Base-by-base conservation (phyloP, 2,797 vertebrate species). In the Emydoidea blandingii region DNA sequence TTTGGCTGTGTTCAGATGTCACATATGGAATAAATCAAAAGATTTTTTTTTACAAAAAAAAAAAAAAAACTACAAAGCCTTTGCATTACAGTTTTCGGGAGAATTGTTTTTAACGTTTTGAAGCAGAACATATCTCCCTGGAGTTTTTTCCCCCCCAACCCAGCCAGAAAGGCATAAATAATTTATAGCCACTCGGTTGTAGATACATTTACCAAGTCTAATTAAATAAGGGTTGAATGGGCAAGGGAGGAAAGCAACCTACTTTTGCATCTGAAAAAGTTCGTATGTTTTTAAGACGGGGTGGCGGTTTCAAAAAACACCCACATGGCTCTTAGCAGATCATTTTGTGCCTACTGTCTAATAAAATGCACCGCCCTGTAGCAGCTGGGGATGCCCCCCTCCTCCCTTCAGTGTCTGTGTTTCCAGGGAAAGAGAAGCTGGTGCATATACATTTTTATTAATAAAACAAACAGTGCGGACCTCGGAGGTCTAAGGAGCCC, bases 1-100 rank as follows among this genome's bases (percentile, higher is more conserved):
- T 97, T 93, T 95, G 96, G 97, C 97, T 96, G 97, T 96, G 96
- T 95, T 97, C 96, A 95, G 94, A 94, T 97, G 97, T 96, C 97
- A 97, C 98, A 98, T 98, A 97, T 98, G 98, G 97, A 97, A 95
- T 96, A 96, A 97, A 98, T 98, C 98, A 98, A 98, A 98, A 95
- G 92, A 96, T 97, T 97, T 47, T 68, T 5, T 56, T 57, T 25
- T 23, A 25, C 23, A 10, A 25, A 23, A 34, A 34, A 14, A 34
- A 31, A 96, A 96, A 96, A 98, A 97, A 97, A 97, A 97, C 97
- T 97, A 97, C 97, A 97, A 97, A 98, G 97, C 95, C 94, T 94
- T 94, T 82, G 95, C 96, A 86, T 94, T 95, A 89, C 16, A 34
- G 85, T 96, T 94, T 96, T 95, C 95, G 3, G 82, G 91, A 91